Conservation (phyloP, 2,888 invertebrate species). For the Xanthia togata region DNA sequence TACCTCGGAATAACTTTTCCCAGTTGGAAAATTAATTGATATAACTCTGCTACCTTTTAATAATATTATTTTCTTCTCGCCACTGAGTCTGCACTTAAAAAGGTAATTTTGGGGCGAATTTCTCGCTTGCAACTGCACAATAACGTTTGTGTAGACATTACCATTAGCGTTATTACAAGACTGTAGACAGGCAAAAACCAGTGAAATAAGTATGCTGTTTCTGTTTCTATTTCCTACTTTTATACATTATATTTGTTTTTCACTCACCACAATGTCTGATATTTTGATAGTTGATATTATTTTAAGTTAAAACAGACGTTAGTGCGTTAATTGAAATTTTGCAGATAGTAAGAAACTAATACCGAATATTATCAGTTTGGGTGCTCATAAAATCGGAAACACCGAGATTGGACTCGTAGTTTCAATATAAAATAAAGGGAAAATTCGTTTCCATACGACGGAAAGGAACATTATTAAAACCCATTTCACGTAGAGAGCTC, state of each 20-base stretch:
- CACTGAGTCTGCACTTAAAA: constrained; percentile 48
- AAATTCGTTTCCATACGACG: constrained; percentile 49
- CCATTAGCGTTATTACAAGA: constrained; percentile 62
- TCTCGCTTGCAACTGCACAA: constrained; percentile 52
- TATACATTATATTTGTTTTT: constrained; percentile 30
- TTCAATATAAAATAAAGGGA: constrained; percentile 59
- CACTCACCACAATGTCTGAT: constrained; percentile 13
- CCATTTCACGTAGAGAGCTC: constrained; percentile 64
- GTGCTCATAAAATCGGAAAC: constrained; percentile 48
- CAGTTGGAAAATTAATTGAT: constrained; percentile 74
- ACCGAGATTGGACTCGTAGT: constrained; percentile 38
- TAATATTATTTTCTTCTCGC: constrained; percentile 44
- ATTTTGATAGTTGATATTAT: neutral
- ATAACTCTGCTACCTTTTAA: constrained; percentile 57
- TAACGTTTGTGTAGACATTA: constrained; percentile 57
- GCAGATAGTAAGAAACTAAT: constrained; percentile 16
- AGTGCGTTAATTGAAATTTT: neutral
- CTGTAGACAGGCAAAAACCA: constrained; percentile 40
- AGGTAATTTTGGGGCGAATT: constrained; percentile 49
- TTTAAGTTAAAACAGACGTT: neutral
- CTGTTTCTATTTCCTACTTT: constrained; percentile 16
- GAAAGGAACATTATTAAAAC: constrained; percentile 62
- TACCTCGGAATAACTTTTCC: constrained; percentile 71
- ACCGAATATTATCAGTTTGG: constrained; percentile 27
- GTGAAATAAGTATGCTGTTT: constrained; percentile 41